Base-by-base conservation (phyloP, 2,113 vertebrate species). In the Sporophila hypoxantha region DNA sequence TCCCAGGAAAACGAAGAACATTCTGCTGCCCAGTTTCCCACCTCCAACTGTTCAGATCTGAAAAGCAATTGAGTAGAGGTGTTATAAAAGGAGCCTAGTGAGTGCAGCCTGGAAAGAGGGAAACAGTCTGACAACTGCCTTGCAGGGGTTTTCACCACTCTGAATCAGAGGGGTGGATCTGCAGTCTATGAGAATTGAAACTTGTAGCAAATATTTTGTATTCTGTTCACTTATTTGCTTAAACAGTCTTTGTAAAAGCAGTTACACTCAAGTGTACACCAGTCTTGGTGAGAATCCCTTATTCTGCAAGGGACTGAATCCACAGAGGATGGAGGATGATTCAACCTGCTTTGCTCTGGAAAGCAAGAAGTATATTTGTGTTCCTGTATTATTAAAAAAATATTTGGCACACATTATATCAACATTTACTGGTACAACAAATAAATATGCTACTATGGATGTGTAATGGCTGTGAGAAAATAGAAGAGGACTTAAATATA, bases 21-120 rank as follows among this genome's bases (percentile, higher is more conserved):
- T 82, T 87, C 49, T 87, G 82, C 62, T 91, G 61, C 84, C 77
- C 81, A 19, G 47, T 86, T 76, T 90, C 60, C 81, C 55, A 2
- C 90, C 67, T 91, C 81, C 77, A 75, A 17, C 80, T 76, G 55
- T 83, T 92, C 41, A 75, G 69, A 86, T 91, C 67, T 92, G 70
- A 87, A 81, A 88, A 88, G 75, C 42, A 76, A 19, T 59, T 76
- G 67, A 84, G 27, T 30, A 52, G n/a, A 84, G 89, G 59, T 66
- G 27, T 88, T 88, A 64, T 39, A 69, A 88, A 86, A 69, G 75
- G 27, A 66, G 21, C 56, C 57, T 61, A 53, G 55, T n/a, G 16
- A 53, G 34, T 73, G 32, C 59, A 78, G 62, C 49, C 29, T 88
- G 74, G 44, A 60, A 80, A 46, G 80, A 67, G 62, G 34, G 66